phyloP scores from a whole-genome alignment of 2,797 vertebrate genomes.

The Microctenopoma steveboyesi region DNA sequence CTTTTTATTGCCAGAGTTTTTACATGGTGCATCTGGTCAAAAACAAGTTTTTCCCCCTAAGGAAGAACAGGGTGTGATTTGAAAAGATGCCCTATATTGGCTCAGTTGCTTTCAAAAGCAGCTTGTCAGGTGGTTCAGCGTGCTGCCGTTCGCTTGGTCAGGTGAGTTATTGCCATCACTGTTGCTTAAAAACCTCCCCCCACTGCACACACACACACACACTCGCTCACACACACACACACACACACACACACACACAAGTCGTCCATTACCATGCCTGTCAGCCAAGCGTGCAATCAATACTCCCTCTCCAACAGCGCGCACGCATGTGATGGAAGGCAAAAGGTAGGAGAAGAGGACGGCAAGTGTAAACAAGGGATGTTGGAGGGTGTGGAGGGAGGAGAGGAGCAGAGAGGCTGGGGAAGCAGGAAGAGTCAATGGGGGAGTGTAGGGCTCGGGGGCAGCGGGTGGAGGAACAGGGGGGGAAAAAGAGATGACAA shows the following conservation, averaged over 20 bases:
- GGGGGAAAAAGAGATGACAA: slow-evolving; percentile 65
- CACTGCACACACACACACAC: slow-evolving; percentile 23
- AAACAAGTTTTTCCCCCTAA: slow-evolving; percentile 32
- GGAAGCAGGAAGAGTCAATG: slow-evolving; percentile 38
- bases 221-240: neutral
- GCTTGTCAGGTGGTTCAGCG: slow-evolving; percentile 51
- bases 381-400: slow-evolving; percentile 17
- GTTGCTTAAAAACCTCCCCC: slow-evolving; percentile 56
- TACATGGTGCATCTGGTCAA: slow-evolving; percentile 32
- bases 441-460: slow-evolving; percentile 49
- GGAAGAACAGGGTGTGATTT: slow-evolving; percentile 49
- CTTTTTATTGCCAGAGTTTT: slow-evolving; percentile 46
- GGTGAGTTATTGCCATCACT: slow-evolving; percentile 76
- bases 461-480: slow-evolving; percentile 55
- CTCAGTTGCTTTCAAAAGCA: slow-evolving; percentile 63
- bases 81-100: slow-evolving; percentile 65
- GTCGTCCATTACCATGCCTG: slow-evolving; percentile 76
- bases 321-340: slow-evolving; percentile 76
- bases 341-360: slow-evolving; percentile 50
- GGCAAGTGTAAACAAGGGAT: slow-evolving; percentile 48
- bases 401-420: slow-evolving; percentile 13
- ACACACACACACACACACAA: slow-evolving; percentile 8
- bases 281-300: slow-evolving; percentile 81
- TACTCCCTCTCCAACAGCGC: slow-evolving; percentile 69
- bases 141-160: slow-evolving; percentile 59